Conservation (phyloP, 2,888 invertebrate species). For the Cremastobaeus sp. region DNA sequence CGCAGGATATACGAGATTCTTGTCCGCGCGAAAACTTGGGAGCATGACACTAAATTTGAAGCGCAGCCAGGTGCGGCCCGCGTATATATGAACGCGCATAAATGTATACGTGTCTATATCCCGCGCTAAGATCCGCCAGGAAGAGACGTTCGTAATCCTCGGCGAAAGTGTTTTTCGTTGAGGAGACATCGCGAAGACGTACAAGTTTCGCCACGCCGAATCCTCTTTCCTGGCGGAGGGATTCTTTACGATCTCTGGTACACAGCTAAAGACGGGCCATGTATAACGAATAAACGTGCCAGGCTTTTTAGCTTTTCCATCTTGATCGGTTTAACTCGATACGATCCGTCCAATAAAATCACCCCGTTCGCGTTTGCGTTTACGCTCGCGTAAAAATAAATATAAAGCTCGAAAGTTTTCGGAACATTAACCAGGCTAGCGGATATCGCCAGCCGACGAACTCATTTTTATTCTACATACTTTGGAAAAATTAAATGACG, state of each 20-base stretch:
- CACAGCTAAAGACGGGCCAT: constrained; percentile 59
- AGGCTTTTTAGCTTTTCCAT: constrained; percentile 75
- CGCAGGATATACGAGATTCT: constrained; percentile 47
- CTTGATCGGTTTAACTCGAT: constrained; percentile 75
- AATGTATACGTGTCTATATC: constrained; percentile 52
- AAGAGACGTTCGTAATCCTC: constrained; percentile 60
- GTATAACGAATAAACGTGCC: constrained; percentile 72
- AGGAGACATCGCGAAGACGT: constrained; percentile 52
- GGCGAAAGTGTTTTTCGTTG: constrained; percentile 61
- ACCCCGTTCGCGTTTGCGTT: constrained; percentile 70
- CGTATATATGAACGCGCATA: constrained; percentile 25
- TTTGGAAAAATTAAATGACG: constrained; percentile 32
- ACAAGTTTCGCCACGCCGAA: constrained; percentile 64
- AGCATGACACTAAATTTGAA: constrained; percentile 62
- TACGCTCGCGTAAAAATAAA: constrained; percentile 76
- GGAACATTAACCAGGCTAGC: constrained; percentile 70
- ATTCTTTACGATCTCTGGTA: constrained; percentile 71
- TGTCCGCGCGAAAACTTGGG: constrained; percentile 51
- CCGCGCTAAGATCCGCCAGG: constrained; percentile 60
- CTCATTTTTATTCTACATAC: constrained; percentile 29
- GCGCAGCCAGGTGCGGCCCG: constrained; percentile 52
- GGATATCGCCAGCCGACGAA: constrained; percentile 20
- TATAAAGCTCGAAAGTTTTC: constrained; percentile 75
- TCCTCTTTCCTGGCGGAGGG: constrained; percentile 54
- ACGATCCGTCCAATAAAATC: constrained; percentile 75